Evolutionary conservation across 2,113 vertebrate species (phyloP), one percentile per base, ranked within the genome.

Genomic region (Asarcornis scutulata): DNA sequence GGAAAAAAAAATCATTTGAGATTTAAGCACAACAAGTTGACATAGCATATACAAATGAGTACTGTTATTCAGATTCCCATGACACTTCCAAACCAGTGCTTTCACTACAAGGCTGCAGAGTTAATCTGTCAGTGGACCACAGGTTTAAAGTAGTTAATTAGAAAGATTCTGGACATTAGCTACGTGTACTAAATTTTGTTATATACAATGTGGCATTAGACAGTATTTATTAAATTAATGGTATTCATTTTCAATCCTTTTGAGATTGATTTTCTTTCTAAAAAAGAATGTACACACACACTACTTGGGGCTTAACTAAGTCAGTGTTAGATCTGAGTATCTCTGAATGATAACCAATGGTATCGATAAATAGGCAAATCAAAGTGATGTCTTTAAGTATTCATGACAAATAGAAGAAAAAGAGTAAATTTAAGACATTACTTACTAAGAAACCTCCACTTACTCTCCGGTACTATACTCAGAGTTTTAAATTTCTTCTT

Each of bases 361-460:
- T 46, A 17, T 16, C n/a, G 13, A 62, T 25, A 9, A 52, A 69
- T 34, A 80, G 29, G 9, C 3, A 83, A 67, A 81, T 16, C 2
- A 23, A 75, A 68, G 11, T 11, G 7, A n/a, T 46, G 3, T 26
- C 40, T 50, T 64, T 44, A 66, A 4, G 2, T 63, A 67, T 38
- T 62, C 11, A 42, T 22, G 53, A 76, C 26, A 66, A 87, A 27
- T 17, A 76, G 7, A 69, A 60, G 7, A 32, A 58, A 17, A 78
- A 20, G 5, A 88, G 5, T 40, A 87, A 79, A 87, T 42, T 7
- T 26, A 74, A 40, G 2, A 38, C 23, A 69, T 3, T 3, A 83
- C 63, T 23, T 13, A 52, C 16, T 53, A 76, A 59, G 59, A 72
- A 78, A 25, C 1, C 0, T 1, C 7, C 21, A 22, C 6, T 0